Evolutionary conservation across 92 coral and sea anemone genomes (phyloP), one percentile per base, ranked within the genome.

Genomic region (Porites divaricata): DNA sequence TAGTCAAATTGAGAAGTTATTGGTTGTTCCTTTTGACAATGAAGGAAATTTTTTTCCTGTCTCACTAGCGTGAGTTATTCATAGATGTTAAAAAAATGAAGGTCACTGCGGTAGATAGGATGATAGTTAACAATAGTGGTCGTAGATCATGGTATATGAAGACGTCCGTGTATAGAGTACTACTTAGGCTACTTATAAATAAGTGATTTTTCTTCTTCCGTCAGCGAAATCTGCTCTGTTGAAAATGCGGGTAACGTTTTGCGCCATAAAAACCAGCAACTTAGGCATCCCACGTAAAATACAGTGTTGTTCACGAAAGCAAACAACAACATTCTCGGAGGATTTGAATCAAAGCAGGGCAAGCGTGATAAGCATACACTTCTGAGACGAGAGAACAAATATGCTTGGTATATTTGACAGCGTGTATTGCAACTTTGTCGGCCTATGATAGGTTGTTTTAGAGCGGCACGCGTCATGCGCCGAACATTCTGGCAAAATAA

Each of bases 121-220:
- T 56, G 73, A 80, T 80, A 69, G 85, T 80, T 80, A 80, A 80
- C 69, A 80, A 80, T 80, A 80, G 76, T 57, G 68, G 67, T 26
- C 53, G 11, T 69, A 20, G 22, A 68, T 69, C 76, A 20, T 35
- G 20, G 23, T 72, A 80, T 72, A 80, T 76, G 70, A 80, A 68
- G 85, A 80, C 69, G 85, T 69, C 76, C 69, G 21, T 62, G 45
- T 35, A 35, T 35, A 35, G 45, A 35, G 45, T 35, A 35, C 3
- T 35, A 35, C 45, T 35, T 35, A 68, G 12, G 67, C 48, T 45
- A 80, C 85, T 68, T 80, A 67, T 68, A 80, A 80, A 80, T 68
- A 80, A 80, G 77, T 56, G 85, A 80, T 80, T 80, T 80, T 80
- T 76, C 68, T 26, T 54, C 84, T 80, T 80, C 85, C 68, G 53